phyloP scores from a whole-genome alignment of 2,113 vertebrate species.

The Ammodytes dubius region DNA sequence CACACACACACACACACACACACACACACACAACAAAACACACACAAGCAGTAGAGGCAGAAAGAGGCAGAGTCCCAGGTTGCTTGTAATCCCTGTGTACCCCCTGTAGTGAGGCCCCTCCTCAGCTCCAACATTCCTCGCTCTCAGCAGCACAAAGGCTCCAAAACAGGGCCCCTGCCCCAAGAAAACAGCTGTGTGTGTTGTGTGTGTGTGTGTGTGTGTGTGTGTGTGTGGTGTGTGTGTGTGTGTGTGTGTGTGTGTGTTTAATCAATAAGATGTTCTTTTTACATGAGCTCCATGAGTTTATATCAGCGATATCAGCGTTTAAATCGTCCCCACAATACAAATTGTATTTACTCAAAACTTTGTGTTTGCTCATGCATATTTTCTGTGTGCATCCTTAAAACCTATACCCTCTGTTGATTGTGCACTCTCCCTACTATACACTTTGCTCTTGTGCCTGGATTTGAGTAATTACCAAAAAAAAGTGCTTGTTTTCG shows the following conservation, averaged over 20 bases:
- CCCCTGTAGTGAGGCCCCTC: constrained; percentile 92
- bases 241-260: constrained; percentile 6
- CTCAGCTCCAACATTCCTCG: constrained; percentile 92
- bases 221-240: constrained; percentile 26
- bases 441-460: neutral
- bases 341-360: neutral
- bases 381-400: neutral
- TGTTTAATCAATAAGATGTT: neutral
- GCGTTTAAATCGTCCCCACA: no score
- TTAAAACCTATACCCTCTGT: neutral
- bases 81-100: constrained; percentile 97
- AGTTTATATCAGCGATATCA: neutral
- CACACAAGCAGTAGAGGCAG: constrained; percentile 90
- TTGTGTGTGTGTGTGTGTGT: neutral
- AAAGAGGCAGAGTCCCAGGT: constrained; percentile 99
- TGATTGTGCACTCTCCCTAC: no score
- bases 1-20: neutral
- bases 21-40: neutral
- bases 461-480: neutral
- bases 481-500: neutral
- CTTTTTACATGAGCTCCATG: no score
- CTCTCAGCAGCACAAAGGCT: constrained; percentile 94
- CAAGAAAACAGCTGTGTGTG: constrained; percentile 81
- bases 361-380: neutral
- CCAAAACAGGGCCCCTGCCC: constrained; percentile 84